Evolutionary conservation across 2,888 invertebrate genomes (phyloP), one percentile per base, ranked within the genome.

Genomic region (Sepioteuthis lessoniana): DNA sequence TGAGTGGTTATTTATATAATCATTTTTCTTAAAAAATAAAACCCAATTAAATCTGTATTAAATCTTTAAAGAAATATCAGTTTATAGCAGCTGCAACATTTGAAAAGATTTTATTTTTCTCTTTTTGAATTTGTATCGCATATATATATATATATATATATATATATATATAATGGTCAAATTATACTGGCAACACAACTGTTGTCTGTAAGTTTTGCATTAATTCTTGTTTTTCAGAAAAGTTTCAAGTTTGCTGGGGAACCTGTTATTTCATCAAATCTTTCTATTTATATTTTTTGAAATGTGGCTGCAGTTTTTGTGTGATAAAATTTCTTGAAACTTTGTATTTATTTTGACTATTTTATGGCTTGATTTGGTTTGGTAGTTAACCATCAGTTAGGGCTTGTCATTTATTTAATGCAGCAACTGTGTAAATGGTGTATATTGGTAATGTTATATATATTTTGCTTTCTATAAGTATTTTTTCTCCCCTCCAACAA

Each of bases 201-300:
- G 91, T 46, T 38, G 46, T 25, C 47, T 91, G 91, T 47, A 42
- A 92, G 47, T 92, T 47, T 38, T 92, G 46, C 38, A 92, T 47
- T 42, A 42, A 92, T 92, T 92, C 35, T 92, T 92, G 19, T 92
- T 92, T 92, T 92, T 92, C 92, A 92, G 92, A 91, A 91, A 91
- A 91, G 38, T 92, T 42, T 92, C n/a, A 42, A n/a, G n/a, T 76
- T 76, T 21, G 16, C 76, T 76, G 76, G 76, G 35, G 76, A 76
- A 35, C n/a, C 76, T 35, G 35, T 76, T 76, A 76, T 76, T 35
- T 76, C 76, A n/a, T 35, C 13, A 35, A 76, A 35, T 76, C 76
- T 76, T 76, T 76, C 35, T 76, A 76, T 76, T 76, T 5, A 16
- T 76, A 76, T 35, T 76, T 76, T 55, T 76, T n/a, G 13, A 76